Base-by-base conservation (phyloP, 2,113 vertebrate genomes). In the Geococcyx californianus region DNA sequence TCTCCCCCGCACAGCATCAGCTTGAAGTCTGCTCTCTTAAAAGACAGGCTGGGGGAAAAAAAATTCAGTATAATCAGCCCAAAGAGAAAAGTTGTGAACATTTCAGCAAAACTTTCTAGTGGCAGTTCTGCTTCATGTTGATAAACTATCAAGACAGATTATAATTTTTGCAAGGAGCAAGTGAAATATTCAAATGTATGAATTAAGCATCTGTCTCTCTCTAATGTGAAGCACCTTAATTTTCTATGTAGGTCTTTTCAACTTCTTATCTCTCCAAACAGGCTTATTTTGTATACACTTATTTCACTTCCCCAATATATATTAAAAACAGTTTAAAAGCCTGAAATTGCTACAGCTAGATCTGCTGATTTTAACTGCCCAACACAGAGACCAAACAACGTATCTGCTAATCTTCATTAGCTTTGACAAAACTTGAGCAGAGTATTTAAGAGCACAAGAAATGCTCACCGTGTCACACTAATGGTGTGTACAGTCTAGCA, bases 391-490 rank as follows among this genome's bases (percentile, higher is more conserved):
- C 19, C 14, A 4, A 8, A 10, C 36, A 51, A 33, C 5, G 34
- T 2, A 29, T 0, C 69, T 49, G 34, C 3, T 18, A 1, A 25
- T 45, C 78, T 63, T 25, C 72, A 17, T 0, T 24, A 20, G 3
- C 33, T 10, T 42, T 36, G 33, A 52, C 2, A 26, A 13, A 73
- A 24, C 40, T 16, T 33, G 40, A 66, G 4, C 17, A 16, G 49
- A 33, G 13, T 1, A 19, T 12, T 60, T 60, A 47, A 17, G 16
- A 60, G 44, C 42, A 47, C 13, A n/a, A 62, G 21, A 63, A 73
- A 60, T 2, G 0, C 11, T 34, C 34, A 6, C 36, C 25, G 55
- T 7, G 6, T 38, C 24, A 12, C 66, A 17, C 16, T 6, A 9
- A 26, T 1, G 6, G 56, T 25, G 26, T 12, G 1, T 4, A 9